Base-by-base conservation (phyloP, 2,113 vertebrate genomes). In the Gasterosteus nipponicus region DNA sequence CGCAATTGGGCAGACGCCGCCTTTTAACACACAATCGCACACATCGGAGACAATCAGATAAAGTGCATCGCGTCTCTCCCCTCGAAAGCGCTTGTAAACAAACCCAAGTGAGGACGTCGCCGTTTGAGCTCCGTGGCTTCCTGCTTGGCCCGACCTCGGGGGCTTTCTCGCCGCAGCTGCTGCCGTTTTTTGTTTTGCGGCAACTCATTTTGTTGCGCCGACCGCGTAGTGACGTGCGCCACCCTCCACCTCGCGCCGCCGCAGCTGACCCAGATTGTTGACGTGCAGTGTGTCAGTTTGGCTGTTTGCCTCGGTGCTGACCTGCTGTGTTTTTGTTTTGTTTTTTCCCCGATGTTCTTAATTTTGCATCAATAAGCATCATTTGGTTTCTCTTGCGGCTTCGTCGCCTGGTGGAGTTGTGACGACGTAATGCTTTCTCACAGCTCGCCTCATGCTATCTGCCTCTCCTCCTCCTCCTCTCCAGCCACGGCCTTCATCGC, bases 401-500 rank as follows among this genome's bases (percentile, higher is more conserved):
- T 51, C 18, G 47, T 47, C 16, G 16, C 46, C 7, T 44, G 0
- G 15, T 64, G 9, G 11, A 62, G 4, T 46, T 65, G n/a, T n/a
- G n/a, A n/a, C n/a, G 26, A 47, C 35, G 10, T 19, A 10, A 9
- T 47, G 11, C 22, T 26, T 58, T 58, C 56, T 18, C 22, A 26
- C 51, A 53, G n/a, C 29, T 33, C 22, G 11, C 14, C 14, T 46
- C 22, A 2, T 8, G 10, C 3, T 10, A 29, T 44, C 39, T 44
- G 22, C 62, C 9, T 69, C 63, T 56, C 49, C 1, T 0, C 60
- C 47, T 2, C 26, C 38, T 0, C 64, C 35, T 33, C 33, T 71
- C 1, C 68, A 92, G 98, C n/a, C 98, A 99, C 6, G 98, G 98
- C 35, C 94, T 97, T 18, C 93, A 96, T 80, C 96, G 94, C 26